These are phyloP conservation scores for Acleris literana DNA, from an alignment of 2,888 invertebrate species.

Conservation along the genomic window DNA sequence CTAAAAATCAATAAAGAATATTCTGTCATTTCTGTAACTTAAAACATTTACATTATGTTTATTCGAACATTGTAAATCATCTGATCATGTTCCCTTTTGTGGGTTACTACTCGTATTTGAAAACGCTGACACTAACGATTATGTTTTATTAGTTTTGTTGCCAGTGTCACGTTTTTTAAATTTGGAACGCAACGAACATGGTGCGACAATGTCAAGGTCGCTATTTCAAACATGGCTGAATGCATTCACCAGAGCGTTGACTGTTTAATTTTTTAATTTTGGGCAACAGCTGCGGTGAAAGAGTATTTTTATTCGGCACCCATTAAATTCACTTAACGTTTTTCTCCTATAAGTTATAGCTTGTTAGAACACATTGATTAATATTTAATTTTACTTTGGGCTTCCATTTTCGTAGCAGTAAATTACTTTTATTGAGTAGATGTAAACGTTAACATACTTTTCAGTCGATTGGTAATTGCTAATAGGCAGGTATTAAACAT, in stretches of 20 bases:
- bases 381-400: slow-evolving; percentile 8
- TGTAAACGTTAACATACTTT: slow-evolving; percentile 14
- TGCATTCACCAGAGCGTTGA: slow-evolving; percentile 43
- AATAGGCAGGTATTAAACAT: too few relatives aligned
- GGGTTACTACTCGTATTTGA: too few relatives aligned
- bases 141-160: too few relatives aligned
- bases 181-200: slow-evolving; percentile 19
- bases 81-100: too few relatives aligned
- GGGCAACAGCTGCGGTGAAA: slow-evolving; percentile 47
- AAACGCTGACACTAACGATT: too few relatives aligned
- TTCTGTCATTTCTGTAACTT: too few relatives aligned
- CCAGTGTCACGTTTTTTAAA: slow-evolving; percentile 12
- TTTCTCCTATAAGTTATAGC: slow-evolving; percentile 22
- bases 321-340: slow-evolving; percentile 29
- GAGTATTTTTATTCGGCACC: slow-evolving; percentile 30
- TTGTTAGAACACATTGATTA: slow-evolving; percentile 26
- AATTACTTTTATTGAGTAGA: slow-evolving; percentile 12
- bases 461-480: slow-evolving; percentile 15
- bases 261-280: slow-evolving; percentile 49
- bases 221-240: slow-evolving; percentile 42
- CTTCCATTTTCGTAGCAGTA: slow-evolving; percentile 16
- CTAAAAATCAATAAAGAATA: too few relatives aligned
- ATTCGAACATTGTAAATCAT: too few relatives aligned
- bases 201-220: slow-evolving; percentile 66
- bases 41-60: too few relatives aligned